Evolutionary conservation across 2,888 invertebrate genomes (phyloP).

Genomic region (Plebejus melissa): DNA sequence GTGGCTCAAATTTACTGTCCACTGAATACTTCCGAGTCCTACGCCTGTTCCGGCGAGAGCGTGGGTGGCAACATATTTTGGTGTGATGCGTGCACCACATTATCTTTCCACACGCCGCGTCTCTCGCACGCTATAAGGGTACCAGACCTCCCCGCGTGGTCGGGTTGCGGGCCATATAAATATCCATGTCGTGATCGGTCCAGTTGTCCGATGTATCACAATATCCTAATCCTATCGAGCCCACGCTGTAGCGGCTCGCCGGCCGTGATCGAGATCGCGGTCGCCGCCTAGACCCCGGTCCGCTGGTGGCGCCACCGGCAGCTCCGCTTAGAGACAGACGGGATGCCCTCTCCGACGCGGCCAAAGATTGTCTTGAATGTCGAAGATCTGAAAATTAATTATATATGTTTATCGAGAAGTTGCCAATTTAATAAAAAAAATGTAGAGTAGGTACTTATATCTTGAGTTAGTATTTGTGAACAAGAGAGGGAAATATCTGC

Average conservation of each 20-base stretch:
- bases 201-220: conserved; percentile 94
- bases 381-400: conserved; percentile 81
- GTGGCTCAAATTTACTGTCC: conserved; percentile 34
- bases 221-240: conserved; percentile 91
- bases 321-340: conserved; percentile 85
- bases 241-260: conserved; percentile 88
- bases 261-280: conserved; percentile 90
- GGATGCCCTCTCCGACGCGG: conserved; percentile 89
- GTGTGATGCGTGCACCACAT: conserved; percentile 50
- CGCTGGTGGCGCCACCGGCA: conserved; percentile 81
- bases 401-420: neutral
- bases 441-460: neutral
- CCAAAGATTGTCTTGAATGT: conserved; percentile 91
- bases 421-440: neutral
- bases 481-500: neutral
- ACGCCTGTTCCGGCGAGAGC: conserved; percentile 36
- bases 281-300: conserved; percentile 82
- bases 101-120: conserved; percentile 47
- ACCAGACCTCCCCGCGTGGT: conserved; percentile 91
- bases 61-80: conserved; percentile 39
- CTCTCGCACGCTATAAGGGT: conserved; percentile 82
- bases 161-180: conserved; percentile 95
- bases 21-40: conserved; percentile 33
- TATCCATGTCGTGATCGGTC: conserved; percentile 98
- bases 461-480: neutral